phyloP scores from a whole-genome alignment of 2,113 vertebrate genomes.

The Hemibagrus wyckioides region DNA sequence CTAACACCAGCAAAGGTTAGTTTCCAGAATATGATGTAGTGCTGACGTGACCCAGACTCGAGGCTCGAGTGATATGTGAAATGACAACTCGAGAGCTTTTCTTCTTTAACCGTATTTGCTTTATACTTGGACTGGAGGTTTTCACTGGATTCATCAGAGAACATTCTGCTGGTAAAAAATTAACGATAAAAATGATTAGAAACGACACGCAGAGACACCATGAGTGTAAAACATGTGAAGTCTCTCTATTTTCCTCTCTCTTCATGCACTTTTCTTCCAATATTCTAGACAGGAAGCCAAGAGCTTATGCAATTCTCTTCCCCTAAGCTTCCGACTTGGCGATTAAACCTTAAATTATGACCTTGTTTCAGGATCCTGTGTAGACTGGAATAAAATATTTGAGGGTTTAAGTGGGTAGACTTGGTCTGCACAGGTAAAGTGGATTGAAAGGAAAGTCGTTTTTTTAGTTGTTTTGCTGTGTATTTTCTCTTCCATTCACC shows the following conservation, averaged over 20 bases:
- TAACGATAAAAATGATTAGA: neutral
- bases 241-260: constrained; percentile 3
- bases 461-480: too few relatives aligned
- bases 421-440: constrained; percentile 6
- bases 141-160: neutral
- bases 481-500: neutral
- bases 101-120: neutral
- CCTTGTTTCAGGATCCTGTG: neutral
- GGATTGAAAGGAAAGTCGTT: neutral
- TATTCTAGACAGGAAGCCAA: constrained; percentile 38
- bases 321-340: constrained; percentile 53
- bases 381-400: constrained; percentile 1
- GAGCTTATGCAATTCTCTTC: constrained; percentile 60
- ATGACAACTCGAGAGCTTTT: neutral
- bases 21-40: neutral
- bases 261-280: neutral
- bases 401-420: neutral
- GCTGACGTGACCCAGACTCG: neutral
- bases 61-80: neutral
- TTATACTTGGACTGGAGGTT: neutral
- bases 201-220: neutral
- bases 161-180: neutral
- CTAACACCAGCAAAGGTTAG: too few relatives aligned
- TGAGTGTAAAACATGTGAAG: neutral
- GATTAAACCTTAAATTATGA: constrained; percentile 63